Conservation (phyloP, 2,888 invertebrate genomes). For the Adineta ricciae region DNA sequence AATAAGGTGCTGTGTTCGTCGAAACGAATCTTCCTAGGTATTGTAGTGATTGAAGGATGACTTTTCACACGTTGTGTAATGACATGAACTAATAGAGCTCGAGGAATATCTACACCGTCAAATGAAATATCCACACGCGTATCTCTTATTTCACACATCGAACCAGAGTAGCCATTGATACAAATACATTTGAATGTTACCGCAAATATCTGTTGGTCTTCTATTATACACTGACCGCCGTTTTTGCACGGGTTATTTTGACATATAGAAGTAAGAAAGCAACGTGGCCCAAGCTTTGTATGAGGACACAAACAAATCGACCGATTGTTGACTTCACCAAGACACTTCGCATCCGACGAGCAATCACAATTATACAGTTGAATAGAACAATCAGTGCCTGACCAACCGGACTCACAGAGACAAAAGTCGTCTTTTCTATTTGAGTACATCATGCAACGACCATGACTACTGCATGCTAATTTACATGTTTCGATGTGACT, state of each 20-base stretch:
- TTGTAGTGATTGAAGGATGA: neutral
- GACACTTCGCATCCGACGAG: neutral
- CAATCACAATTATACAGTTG: neutral
- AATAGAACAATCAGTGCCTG: neutral
- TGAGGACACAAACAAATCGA: neutral
- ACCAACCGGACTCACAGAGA: neutral
- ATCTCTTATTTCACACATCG: neutral
- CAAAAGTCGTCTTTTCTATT: neutral
- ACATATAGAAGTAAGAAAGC: neutral
- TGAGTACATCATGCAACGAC: neutral
- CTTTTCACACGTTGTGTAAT: neutral
- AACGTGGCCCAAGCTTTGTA: neutral
- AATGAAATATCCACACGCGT: neutral
- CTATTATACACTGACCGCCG: neutral
- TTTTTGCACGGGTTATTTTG: neutral
- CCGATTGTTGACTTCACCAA: neutral
- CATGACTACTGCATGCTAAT: neutral
- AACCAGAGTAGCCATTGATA: neutral
- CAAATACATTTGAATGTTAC: neutral
- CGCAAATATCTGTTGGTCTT: neutral
- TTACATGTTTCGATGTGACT: neutral
- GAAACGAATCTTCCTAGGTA: neutral
- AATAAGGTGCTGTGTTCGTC: neutral
- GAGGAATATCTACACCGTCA: neutral
- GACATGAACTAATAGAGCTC: neutral